Conservation (phyloP, 2,113 vertebrate genomes). For the Neogobius melanostomus region DNA sequence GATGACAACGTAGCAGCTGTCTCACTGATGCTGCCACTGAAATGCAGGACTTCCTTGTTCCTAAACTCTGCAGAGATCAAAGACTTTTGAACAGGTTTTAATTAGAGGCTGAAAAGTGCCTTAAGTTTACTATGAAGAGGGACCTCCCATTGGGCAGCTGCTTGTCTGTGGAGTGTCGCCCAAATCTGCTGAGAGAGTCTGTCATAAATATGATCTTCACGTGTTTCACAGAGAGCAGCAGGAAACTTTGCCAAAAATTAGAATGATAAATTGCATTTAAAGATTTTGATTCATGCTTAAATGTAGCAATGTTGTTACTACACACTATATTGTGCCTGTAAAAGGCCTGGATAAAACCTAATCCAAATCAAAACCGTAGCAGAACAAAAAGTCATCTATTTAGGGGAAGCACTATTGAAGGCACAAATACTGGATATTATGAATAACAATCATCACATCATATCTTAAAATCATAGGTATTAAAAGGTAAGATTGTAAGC, state of each 20-base stretch:
- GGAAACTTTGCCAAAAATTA: background rate
- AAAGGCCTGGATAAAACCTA: no score
- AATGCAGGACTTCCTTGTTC: constrained; percentile 51
- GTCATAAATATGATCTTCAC: background rate
- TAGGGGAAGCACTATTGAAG: no score
- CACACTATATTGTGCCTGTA: no score
- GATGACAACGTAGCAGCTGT: constrained; percentile 63
- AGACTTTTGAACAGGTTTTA: constrained; percentile 54
- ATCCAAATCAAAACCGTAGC: no score
- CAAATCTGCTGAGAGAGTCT: constrained; percentile 34
- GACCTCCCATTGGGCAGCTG: constrained; percentile 56
- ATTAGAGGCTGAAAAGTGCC: constrained; percentile 64
- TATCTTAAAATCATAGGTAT: no score
- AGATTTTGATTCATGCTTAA: no score
- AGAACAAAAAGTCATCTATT: no score
- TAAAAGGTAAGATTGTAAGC: no score
- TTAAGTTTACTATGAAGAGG: constrained; percentile 48
- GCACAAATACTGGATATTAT: no score
- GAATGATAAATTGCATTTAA: no score
- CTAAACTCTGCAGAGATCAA: constrained; percentile 67
- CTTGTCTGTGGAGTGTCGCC: constrained; percentile 53
- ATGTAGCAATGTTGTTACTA: no score
- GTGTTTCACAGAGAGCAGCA: constrained; percentile 17
- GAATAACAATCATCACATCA: no score
- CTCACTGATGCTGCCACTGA: constrained; percentile 38